phyloP scores from a whole-genome alignment of 1,140 invertebrate species.

The Drosophila tropicalis region DNA sequence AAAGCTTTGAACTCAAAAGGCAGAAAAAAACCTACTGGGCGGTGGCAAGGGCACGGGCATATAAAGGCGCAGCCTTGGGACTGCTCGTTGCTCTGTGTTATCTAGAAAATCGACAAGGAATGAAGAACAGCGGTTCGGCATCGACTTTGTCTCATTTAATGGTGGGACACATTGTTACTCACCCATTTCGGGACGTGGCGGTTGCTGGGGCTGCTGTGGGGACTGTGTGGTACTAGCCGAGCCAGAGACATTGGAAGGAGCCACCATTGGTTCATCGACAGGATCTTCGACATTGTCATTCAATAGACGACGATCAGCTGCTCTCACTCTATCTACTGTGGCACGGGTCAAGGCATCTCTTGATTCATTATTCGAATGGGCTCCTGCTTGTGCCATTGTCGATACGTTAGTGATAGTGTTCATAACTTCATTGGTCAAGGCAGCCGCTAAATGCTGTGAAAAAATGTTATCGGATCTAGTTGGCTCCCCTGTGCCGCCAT shows the following conservation, averaged over 20 bases:
- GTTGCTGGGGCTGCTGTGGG: conserved; percentile 20
- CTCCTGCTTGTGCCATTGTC: too few relatives aligned
- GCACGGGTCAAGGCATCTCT: conserved; percentile 10
- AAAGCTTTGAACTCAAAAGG: conserved; percentile 14
- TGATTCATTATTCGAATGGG: background rate
- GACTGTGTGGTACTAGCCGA: background rate
- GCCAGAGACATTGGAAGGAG: conserved; percentile 27
- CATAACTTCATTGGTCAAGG: background rate
- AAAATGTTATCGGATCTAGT: background rate
- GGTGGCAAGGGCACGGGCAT: conserved; percentile 61
- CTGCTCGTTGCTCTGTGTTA: conserved; percentile 39
- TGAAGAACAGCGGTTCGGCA: background rate
- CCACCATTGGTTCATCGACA: conserved; percentile 70
- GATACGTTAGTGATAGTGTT: background rate
- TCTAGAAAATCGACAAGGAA: conserved; percentile 58
- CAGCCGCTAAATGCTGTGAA: background rate
- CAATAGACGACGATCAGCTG: conserved; percentile 21
- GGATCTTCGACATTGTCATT: conserved; percentile 61
- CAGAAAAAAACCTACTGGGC: conserved; percentile 60
- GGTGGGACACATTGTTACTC: conserved; percentile 1
- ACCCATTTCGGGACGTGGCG: conserved; percentile 42
- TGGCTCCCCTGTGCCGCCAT: background rate
- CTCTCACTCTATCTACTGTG: conserved; percentile 50
- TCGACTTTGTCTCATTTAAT: background rate
- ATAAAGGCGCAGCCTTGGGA: conserved; percentile 65